Evolutionary conservation across 2,113 vertebrate genomes (phyloP).

Genomic region (Corythoichthys haematopterus): DNA sequence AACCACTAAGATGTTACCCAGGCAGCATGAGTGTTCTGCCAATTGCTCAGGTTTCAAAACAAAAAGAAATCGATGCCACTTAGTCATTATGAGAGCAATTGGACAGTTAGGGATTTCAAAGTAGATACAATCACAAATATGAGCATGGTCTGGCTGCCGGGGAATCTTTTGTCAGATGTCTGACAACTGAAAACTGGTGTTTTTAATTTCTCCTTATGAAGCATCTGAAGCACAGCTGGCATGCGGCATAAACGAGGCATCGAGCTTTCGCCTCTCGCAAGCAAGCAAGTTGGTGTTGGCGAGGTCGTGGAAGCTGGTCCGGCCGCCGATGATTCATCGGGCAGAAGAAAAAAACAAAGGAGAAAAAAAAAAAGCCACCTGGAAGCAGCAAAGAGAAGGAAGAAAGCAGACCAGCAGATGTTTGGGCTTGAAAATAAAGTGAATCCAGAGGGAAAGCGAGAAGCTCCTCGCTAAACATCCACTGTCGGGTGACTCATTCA

Average conservation of each 20-base stretch:
- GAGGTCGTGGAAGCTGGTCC: slow-evolving; percentile 41
- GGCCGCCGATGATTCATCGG: slow-evolving; percentile 25
- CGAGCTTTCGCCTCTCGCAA: slow-evolving; percentile 45
- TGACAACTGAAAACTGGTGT: slow-evolving; percentile 10
- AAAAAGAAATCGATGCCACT: no score
- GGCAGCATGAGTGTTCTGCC: neutral
- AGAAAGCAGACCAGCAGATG: slow-evolving; percentile 4
- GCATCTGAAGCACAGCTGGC: slow-evolving; percentile 36
- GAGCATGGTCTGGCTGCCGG: no score
- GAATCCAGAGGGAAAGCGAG: slow-evolving; percentile 13
- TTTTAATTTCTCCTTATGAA: slow-evolving; percentile 8
- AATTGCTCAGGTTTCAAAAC: no score
- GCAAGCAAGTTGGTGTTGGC: slow-evolving; percentile 47
- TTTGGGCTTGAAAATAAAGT: neutral
- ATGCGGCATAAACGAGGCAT: slow-evolving; percentile 38
- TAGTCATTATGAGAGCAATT: neutral
- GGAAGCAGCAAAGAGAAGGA: neutral
- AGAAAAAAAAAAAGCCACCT: slow-evolving; percentile 37
- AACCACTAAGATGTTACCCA: neutral
- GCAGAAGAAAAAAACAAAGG: slow-evolving; percentile 13
- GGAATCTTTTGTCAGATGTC: neutral
- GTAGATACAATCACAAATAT: neutral
- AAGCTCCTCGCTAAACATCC: neutral
- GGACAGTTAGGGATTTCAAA: neutral
- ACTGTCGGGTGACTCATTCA: neutral